Base-by-base conservation (phyloP, 2,888 invertebrate genomes). In the Sarcophaga rosellei region DNA sequence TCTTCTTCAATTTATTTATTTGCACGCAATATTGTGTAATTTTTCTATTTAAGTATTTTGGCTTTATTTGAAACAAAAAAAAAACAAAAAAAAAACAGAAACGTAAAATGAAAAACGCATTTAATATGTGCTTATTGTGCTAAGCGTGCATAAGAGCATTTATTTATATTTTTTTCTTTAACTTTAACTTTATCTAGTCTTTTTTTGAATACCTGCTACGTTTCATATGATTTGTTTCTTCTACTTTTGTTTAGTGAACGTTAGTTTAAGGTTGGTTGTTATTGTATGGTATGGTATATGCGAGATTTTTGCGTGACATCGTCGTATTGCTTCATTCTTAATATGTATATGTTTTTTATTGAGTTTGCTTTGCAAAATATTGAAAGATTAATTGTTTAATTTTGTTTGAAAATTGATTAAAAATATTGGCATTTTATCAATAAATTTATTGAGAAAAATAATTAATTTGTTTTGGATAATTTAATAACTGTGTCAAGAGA, bases 1-100 rank as follows among this genome's bases (percentile, higher is more conserved):
- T 53, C 12, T 2, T 53, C 66, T 72, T 66, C 1, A 47, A 78
- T 76, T 82, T 66, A 78, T 84, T 78, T 78, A 63, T 69, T 66
- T 84, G 86, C 86, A 86, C 84, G 86, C 78, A 86, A 86, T 75
- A 81, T 86, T 86, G 62, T 62, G 83, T 59, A 86, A 84, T 66
- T 57, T 79, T 72, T 69, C 2, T 76, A 12, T 66, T 68, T 72
- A 74, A 63, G 47, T 35, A 3, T 25, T n/a, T 61, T 61, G 10
- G n/a, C n/a, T 20, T 61, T 20, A 17, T 61, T 61, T 20, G 21
- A 35, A 66, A 44, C 53, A 12, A 15, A 12, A 53, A 12, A 15
- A 12, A 53, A 53, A 47, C 0, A 4, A 15, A 3, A 35, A 10
- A 35, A 35, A 35, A 35, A 63, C 4, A 15, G 57, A 35, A 45